Evolutionary conservation across 2,888 invertebrate species (phyloP).

Genomic region (Chymomyza caudatula): DNA sequence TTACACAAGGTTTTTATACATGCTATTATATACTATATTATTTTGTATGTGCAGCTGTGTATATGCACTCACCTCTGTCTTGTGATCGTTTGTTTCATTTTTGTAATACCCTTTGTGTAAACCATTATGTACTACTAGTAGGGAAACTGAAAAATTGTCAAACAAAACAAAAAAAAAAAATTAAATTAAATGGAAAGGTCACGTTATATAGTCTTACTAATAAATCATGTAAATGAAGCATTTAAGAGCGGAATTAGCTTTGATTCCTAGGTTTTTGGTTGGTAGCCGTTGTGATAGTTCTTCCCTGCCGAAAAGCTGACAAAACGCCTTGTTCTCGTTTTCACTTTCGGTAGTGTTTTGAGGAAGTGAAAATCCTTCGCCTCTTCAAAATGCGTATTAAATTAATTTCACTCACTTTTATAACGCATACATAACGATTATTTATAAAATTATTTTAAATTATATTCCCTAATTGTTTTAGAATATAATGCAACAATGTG

Average conservation of each 20-base stretch:
- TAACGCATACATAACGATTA: too few species aligned
- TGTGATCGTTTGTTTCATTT: slow-evolving; percentile 66
- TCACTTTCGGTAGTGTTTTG: too few species aligned
- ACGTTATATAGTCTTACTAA: slow-evolving; percentile 67
- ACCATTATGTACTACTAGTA: slow-evolving; percentile 58
- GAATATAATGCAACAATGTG: too few species aligned
- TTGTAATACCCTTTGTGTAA: slow-evolving; percentile 23
- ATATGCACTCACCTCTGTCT: slow-evolving; percentile 44
- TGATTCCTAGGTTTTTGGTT: too few species aligned
- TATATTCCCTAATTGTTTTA: too few species aligned
- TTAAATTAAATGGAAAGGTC: slow-evolving; percentile 50
- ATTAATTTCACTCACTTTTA: too few species aligned
- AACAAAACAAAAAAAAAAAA: slow-evolving; percentile 1
- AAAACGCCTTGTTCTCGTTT: too few species aligned
- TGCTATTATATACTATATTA: slow-evolving; percentile 37
- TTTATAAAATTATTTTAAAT: too few species aligned
- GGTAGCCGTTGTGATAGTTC: too few species aligned
- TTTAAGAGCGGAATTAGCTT: slow-evolving; percentile 39
- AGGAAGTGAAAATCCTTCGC: too few species aligned
- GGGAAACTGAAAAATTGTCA: slow-evolving; percentile 14
- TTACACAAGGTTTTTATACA: slow-evolving; percentile 25
- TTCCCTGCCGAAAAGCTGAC: too few species aligned
- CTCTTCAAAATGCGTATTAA: too few species aligned
- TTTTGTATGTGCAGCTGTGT: slow-evolving; percentile 39
- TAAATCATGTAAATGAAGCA: slow-evolving; percentile 63